Percentiles rank a stretch among this genome's conserved stretches.
phyloP scores from a whole-genome alignment of 2,797 vertebrate species.

The Gephyroberyx darwinii region DNA sequence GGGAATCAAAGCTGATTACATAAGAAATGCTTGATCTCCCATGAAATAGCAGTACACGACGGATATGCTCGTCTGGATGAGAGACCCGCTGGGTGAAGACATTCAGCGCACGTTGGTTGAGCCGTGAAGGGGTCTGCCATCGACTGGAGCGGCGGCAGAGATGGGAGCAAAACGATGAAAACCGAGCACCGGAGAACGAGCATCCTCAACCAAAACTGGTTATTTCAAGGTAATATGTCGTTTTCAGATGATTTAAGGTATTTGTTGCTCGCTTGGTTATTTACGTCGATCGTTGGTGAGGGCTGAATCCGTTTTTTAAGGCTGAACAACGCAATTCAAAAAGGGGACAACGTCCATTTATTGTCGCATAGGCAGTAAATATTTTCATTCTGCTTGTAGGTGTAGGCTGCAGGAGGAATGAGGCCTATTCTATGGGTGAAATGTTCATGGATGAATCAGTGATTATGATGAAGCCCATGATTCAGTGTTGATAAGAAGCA shows the following conservation, averaged over 20 bases:
- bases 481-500: constrained; percentile 26
- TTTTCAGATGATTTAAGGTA: constrained; percentile 38
- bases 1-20: constrained; percentile 64
- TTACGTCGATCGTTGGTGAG: constrained; percentile 21
- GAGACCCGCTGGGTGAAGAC: constrained; percentile 77
- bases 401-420: constrained; percentile 53
- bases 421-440: constrained; percentile 49
- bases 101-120: constrained; percentile 68
- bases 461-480: constrained; percentile 47
- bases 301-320: neutral
- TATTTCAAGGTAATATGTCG: constrained; percentile 59
- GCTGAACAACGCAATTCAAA: constrained; percentile 48
- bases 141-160: constrained; percentile 69
- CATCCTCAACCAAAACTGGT: constrained; percentile 49
- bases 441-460: constrained; percentile 44
- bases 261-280: constrained; percentile 34
- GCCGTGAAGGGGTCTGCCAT: constrained; percentile 73
- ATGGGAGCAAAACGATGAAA: constrained; percentile 63
- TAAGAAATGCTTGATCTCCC: constrained; percentile 64
- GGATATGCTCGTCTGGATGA: constrained; percentile 69
- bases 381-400: constrained; percentile 48
- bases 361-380: constrained; percentile 9
- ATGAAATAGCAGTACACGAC: constrained; percentile 57
- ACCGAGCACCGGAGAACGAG: constrained; percentile 52
- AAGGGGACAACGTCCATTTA: constrained; percentile 22